These are phyloP conservation scores for Lepus europaeus DNA, from an alignment of 2,113 vertebrate genomes.

Conservation along the genomic window DNA sequence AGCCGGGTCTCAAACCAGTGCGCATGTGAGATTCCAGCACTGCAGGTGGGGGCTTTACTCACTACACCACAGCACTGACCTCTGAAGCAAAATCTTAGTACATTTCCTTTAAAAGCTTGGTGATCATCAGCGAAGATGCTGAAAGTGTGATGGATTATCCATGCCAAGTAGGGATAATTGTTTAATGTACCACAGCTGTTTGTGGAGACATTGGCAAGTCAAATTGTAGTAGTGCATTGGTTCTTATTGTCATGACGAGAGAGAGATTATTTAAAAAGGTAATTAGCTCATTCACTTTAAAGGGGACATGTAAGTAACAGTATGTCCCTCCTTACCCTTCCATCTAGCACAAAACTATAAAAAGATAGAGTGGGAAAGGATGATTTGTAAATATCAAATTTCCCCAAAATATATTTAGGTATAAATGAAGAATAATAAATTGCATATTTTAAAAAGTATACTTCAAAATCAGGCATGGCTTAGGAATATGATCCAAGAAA, in stretches of 20 bases:
- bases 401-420: background rate
- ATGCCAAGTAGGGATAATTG: background rate
- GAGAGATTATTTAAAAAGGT: background rate
- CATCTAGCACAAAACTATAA: background rate
- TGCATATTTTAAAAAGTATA: background rate
- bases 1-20: too few relatives aligned
- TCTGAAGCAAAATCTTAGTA: background rate
- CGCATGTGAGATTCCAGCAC: too few relatives aligned
- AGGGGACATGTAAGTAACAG: background rate
- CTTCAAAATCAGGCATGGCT: background rate
- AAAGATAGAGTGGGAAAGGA: background rate
- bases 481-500: background rate
- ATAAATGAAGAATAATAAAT: background rate
- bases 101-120: background rate
- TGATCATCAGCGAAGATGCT: background rate
- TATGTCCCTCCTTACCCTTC: rapidly evolving
- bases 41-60: too few relatives aligned
- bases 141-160: background rate
- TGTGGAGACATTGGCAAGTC: background rate
- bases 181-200: background rate
- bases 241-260: background rate
- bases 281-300: background rate
- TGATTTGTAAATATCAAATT: background rate
- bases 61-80: too few relatives aligned
- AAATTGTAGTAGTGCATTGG: background rate